Base-by-base conservation (phyloP, 2,797 vertebrate species). In the Pipistrellus pygmaeus region DNA sequence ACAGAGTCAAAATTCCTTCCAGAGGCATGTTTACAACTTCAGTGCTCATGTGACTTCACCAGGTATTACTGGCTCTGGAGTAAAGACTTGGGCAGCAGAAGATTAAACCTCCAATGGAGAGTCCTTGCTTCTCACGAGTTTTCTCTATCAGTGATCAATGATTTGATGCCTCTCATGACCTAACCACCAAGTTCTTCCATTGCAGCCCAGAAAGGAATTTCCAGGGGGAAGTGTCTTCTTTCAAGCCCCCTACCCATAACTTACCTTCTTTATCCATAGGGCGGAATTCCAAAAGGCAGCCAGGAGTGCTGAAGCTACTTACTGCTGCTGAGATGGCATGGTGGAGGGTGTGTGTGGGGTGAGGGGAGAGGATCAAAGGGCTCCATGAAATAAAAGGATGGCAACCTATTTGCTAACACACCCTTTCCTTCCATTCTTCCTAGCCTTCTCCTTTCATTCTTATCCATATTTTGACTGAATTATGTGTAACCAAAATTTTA, bases 401-500 rank as follows among this genome's bases (percentile, higher is more conserved):
- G 17, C 35, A 7, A 17, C 21, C 84, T 82, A 41, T 88, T 94
- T 44, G 75, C 57, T 44, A 32, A 86, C 55, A 75, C 87, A 60
- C 18, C 72, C 53, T 75, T 83, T 91, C 72, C 48, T 94, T 75
- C 38, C 53, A 62, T 91, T 80, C 48, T 94, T 71, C 38, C 53
- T 68, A n/a, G 21, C 21, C 21, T 86, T 46, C 68, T 90, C 55
- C 81, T 91, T 83, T 82, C 57, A 72, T 94, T 94, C 66, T 87
- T 95, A 91, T n/a, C 69, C 91, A 80, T 91, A 85, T 95, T 95
- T 96, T 89, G 32, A 93, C 68, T 75, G 27, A 94, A 96, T 90
- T 90, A 57, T 76, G 11, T 72, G 73, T 83, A 81, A 93, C 62
- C 25, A 51, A 82, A 66, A 91, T 94, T 95, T 88, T 80, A 60